Conservation (phyloP, 2,797 vertebrate species). For the Spheniscus humboldti region DNA sequence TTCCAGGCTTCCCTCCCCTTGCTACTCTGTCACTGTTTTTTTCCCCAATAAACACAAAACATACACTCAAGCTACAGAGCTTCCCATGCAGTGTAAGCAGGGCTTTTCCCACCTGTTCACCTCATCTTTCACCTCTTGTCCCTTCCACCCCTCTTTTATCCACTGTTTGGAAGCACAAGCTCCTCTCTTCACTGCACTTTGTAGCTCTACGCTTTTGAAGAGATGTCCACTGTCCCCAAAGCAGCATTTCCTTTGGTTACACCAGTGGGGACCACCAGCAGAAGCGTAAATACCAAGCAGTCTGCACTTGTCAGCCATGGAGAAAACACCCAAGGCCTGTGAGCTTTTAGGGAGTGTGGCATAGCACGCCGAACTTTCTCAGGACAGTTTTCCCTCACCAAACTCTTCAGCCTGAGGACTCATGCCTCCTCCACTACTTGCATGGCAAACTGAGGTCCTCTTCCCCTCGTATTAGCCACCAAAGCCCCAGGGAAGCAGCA, state of each 20-base stretch:
- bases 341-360: neutral
- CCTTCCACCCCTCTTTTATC: neutral
- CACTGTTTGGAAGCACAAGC: neutral
- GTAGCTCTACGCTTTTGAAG: neutral
- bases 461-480: neutral
- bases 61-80: neutral
- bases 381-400: neutral
- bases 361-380: neutral
- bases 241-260: neutral
- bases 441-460: neutral
- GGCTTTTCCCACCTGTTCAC: neutral
- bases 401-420: neutral
- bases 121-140: neutral
- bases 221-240: neutral
- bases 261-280: neutral
- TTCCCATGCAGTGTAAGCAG: fast-evolving
- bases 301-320: neutral
- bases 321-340: neutral
- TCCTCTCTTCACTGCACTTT: neutral
- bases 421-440: neutral
- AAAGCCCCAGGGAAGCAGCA: neutral
- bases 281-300: neutral
- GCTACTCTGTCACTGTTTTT: neutral
- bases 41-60: neutral
- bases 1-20: neutral